Percentiles rank a stretch among this genome's conserved stretches.
Evolutionary conservation across 2,888 invertebrate species (phyloP).

Genomic region (Lordiphosa andalusiaca): DNA sequence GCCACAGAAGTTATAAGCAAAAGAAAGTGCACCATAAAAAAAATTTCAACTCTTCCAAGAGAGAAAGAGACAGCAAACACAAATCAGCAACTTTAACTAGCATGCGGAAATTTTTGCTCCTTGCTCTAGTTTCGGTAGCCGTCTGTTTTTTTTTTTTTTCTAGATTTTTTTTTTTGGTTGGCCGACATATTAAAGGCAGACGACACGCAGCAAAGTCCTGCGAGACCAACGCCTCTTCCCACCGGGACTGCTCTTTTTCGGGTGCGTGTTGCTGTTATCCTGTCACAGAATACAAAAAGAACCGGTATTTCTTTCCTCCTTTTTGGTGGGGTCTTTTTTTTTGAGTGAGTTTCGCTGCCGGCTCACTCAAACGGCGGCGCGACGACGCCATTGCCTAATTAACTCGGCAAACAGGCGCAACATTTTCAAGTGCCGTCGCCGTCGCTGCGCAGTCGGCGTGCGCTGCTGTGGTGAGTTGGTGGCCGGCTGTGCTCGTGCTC

Average conservation of each 20-base stretch:
- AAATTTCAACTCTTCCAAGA: too few species aligned
- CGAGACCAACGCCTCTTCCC: too few species aligned
- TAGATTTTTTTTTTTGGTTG: not conserved
- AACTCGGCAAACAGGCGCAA: constrained; percentile 51
- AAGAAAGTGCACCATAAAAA: too few species aligned
- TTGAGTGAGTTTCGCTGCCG: constrained; percentile 43
- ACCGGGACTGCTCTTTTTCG: not conserved
- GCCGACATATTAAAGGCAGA: too few species aligned
- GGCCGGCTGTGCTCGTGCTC: not conserved
- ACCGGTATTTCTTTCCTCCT: constrained; percentile 33
- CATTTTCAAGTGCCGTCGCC: not conserved
- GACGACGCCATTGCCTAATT: constrained; percentile 55
- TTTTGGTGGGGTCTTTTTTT: constrained; percentile 3
- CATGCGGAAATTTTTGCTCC: too few species aligned
- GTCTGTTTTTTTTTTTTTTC: too few species aligned
- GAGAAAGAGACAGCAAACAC: too few species aligned
- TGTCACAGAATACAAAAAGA: constrained; percentile 26
- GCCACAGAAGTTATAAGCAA: too few species aligned
- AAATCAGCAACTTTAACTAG: too few species aligned
- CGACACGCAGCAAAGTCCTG: too few species aligned
- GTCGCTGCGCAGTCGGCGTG: constrained; percentile 20
- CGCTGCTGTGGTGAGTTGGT: constrained; percentile 59
- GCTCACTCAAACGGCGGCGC: constrained; percentile 9
- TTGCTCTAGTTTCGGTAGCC: too few species aligned
- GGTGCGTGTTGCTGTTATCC: constrained; percentile 46